Base-by-base conservation (phyloP, 2,113 vertebrate species). In the Neomonachus schauinslandi region DNA sequence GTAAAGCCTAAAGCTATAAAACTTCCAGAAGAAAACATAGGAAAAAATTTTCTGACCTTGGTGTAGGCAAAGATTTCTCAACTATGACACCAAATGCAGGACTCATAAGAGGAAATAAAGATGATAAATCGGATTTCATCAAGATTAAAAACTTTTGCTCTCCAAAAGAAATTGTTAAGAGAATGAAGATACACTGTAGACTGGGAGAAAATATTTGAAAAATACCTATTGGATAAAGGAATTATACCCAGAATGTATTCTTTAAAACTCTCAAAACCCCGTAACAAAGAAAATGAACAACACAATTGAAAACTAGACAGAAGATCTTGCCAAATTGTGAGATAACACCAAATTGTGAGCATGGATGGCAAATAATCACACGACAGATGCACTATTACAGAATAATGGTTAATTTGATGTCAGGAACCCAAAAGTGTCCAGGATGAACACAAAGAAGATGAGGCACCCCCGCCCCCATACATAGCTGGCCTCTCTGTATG, bases 381-480 rank as follows among this genome's bases (percentile, higher is more conserved):
- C 19, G 80, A 67, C 77, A 71, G 53, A 53, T 42, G 69, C 16
- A 14, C 24, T 28, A 39, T 63, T 63, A 69, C 7, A 65, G 22
- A 87, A 65, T 57, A 42, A 92, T 11, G 72, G 18, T 57, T 87
- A 46, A 39, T 65, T 61, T 51, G 36, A 36, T 55, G 39, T 61
- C 49, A 76, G 79, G 55, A 85, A 81, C 31, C 53, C 53, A 21
- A 65, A 67, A 53, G 46, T 31, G 8, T 71, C 55, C 42, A 8
- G 12, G 28, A 39, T 53, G 39, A 33, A 89, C 22, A 19, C 8
- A 31, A 46, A 31, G 18, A 69, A 21, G 16, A 0, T 16, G 4
- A 22, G 18, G 18, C 18, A 1, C 21, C 0, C 0, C 4, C 7
- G 0, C 18, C 7, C 10, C 11, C 33, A 16, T 0, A 2, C 19